Base-by-base conservation (phyloP, 2,113 vertebrate species). In the Phoenicopterus ruber region DNA sequence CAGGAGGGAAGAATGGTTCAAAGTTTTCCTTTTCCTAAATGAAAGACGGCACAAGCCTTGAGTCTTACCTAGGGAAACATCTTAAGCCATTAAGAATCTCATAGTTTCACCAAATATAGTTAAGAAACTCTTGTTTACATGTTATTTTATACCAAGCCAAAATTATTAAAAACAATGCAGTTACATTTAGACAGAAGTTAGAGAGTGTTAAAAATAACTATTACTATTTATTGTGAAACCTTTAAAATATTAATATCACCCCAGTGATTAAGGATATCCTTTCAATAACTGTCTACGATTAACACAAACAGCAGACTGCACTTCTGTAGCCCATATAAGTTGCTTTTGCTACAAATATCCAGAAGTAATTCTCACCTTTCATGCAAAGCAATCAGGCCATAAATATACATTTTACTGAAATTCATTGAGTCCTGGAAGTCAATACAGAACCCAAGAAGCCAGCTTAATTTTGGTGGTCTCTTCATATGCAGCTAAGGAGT, bases 161-260 rank as follows among this genome's bases (percentile, higher is more conserved):
- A 40, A 47, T 42, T 61, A n/a, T 25, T 61, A 44, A 46, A 81
- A 80, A 50, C 21, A 80, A 31, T 38, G 38, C 32, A 49, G 32
- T 70, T 65, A 17, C 9, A 13, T 77, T 16, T 59, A 22, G 10
- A 74, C n/a, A 92, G 47, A 93, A 91, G 52, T 91, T 83, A 90
- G 86, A 52, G 16, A 15, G 31, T 17, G 25, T 61, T 83, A 67
- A 86, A 85, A 72, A 58, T 70, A 84, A 29, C 73, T 69, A 82
- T 70, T 85, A 58, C 67, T 82, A 50, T 65, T 81, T 82, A 50
- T 65, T 81, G 36, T 38, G 55, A 95, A 93, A 34, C 3, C 73
- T 91, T 97, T 93, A 91, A 93, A 96, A 96, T 73, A 71, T 67
- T 96, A 95, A 66, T 57, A 86, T 44, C 34, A 82, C 69, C 84